Evolutionary conservation across 64 coral and sea anemone genomes (phyloP).

Genomic region (Cladopsammia gracilis): DNA sequence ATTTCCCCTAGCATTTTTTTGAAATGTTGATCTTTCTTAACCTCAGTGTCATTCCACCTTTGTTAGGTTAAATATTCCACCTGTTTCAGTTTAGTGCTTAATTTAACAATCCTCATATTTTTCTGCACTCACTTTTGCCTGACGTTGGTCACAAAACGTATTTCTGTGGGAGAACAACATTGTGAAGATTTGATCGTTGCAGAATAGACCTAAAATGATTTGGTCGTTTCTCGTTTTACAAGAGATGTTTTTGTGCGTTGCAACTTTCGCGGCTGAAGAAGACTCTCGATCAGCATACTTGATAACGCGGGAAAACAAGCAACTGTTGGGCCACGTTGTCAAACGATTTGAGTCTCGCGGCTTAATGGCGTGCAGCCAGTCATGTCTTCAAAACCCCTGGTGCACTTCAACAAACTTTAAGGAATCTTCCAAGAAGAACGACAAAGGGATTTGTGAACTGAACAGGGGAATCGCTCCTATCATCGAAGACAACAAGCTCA

Average conservation of each 20-base stretch:
- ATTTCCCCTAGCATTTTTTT: too few species aligned
- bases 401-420: conserved; percentile 5
- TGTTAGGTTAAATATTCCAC: too few species aligned
- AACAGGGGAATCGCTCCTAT: neutral
- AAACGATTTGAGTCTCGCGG: neutral
- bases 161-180: too few species aligned
- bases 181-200: too few species aligned
- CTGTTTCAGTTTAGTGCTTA: too few species aligned
- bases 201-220: neutral
- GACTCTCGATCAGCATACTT: neutral
- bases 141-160: too few species aligned
- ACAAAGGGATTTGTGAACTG: neutral
- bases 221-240: neutral
- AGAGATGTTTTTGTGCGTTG: too few species aligned
- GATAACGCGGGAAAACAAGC: neutral
- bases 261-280: neutral
- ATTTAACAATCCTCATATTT: too few species aligned
- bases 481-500: neutral
- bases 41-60: too few species aligned
- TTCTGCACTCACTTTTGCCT: too few species aligned
- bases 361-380: neutral
- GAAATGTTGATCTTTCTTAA: too few species aligned
- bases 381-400: neutral
- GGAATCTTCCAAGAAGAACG: neutral
- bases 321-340: neutral